phyloP scores from a whole-genome alignment of 2,797 vertebrate genomes.

The Chrysocyon brachyurus region DNA sequence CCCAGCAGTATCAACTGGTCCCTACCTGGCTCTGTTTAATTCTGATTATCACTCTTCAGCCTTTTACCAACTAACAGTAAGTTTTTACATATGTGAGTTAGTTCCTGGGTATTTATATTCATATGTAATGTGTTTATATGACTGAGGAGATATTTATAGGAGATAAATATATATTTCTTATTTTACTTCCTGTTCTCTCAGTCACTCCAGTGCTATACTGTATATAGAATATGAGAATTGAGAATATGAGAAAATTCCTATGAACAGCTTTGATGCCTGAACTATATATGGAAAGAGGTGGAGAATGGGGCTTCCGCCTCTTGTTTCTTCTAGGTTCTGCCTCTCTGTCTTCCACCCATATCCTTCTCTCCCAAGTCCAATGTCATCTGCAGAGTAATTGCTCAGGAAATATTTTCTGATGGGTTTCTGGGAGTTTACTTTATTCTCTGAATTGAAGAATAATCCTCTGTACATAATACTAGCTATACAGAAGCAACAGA shows the following conservation, averaged over 20 bases:
- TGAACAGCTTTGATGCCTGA: not conserved
- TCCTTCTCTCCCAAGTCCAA: not conserved
- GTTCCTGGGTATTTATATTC: not conserved
- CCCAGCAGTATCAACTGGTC: not conserved
- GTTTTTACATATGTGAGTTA: not conserved
- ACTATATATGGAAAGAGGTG: not conserved
- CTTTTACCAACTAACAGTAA: not conserved
- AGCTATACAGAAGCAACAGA: not conserved
- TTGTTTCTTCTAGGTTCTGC: not conserved
- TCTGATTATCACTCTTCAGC: not conserved
- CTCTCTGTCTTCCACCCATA: not conserved
- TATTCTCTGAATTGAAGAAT: conserved; percentile 5
- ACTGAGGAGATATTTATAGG: not conserved
- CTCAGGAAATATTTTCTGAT: conserved; percentile 46
- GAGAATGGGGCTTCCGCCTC: not conserved
- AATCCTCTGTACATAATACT: not conserved
- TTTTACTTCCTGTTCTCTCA: not conserved
- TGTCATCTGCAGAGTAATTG: conserved; percentile 21
- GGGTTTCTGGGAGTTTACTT: not conserved
- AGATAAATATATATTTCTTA: not conserved
- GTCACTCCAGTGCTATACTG: not conserved
- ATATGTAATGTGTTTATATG: not conserved
- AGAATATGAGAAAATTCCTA: not conserved
- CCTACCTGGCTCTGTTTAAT: not conserved
- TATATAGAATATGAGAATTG: not conserved